Evolutionary conservation across 2,888 invertebrate species (phyloP).

Genomic region (Ormyrus pomaceus): DNA sequence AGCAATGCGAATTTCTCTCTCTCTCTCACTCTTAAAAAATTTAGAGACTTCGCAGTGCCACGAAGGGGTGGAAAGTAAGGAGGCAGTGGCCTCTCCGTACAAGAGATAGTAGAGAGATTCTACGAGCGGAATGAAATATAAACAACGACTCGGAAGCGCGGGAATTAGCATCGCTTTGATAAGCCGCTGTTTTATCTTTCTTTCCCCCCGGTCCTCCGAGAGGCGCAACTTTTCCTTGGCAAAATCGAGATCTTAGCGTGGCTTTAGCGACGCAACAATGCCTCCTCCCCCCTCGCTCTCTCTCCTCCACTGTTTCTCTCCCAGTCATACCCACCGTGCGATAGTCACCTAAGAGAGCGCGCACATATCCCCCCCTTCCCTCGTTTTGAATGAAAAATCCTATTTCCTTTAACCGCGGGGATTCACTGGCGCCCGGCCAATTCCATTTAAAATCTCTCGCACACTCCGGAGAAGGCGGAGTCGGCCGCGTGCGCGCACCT

Average conservation of each 20-base stretch:
- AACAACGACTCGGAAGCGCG: constrained; percentile 42
- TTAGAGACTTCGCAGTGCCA: constrained; percentile 36
- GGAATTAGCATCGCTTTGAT: constrained; percentile 54
- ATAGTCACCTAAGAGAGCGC: constrained; percentile 28
- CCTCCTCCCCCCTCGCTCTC: constrained; percentile 17
- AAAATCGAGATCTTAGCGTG: constrained; percentile 17
- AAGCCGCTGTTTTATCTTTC: constrained; percentile 40
- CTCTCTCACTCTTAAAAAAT: constrained; percentile 41
- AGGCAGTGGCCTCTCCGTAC: constrained; percentile 10
- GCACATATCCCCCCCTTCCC: constrained; percentile 39
- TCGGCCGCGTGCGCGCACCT: constrained; percentile 1
- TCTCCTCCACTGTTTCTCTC: constrained; percentile 24
- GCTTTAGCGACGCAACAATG: constrained; percentile 12
- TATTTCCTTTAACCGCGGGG: constrained; percentile 63
- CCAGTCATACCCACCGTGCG: constrained; percentile 18
- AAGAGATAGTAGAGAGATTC: constrained; percentile 26
- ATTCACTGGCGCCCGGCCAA: constrained; percentile 63
- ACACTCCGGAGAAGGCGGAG: constrained; percentile 7
- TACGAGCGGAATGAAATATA: constrained; percentile 51
- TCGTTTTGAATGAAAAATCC: constrained; percentile 67
- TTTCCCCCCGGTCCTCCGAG: too few relatives aligned
- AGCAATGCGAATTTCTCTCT: background rate
- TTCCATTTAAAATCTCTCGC: constrained; percentile 65
- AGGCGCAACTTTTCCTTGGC: background rate
- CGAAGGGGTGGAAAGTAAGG: constrained; percentile 25